phyloP scores from a whole-genome alignment of 2,113 vertebrate species.

The Neoarius graeffei region DNA sequence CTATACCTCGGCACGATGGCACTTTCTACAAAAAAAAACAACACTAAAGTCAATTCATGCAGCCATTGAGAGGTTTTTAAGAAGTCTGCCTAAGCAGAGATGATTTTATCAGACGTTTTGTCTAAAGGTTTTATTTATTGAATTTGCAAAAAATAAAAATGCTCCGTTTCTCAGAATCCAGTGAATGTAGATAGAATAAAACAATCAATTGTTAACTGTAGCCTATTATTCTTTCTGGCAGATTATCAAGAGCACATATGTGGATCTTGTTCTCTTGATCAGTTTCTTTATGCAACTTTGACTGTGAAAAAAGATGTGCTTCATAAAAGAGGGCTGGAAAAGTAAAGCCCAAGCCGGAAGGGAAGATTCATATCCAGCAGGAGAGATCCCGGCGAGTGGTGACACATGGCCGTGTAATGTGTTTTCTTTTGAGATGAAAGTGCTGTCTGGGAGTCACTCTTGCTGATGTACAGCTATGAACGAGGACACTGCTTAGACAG shows the following conservation, averaged over 20 bases:
- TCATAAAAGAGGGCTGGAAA: not conserved
- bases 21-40: too few relatives aligned
- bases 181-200: too few relatives aligned
- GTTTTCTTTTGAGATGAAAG: constrained; percentile 35
- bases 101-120: too few relatives aligned
- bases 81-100: too few relatives aligned
- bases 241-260: not conserved
- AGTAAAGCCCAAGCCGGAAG: not conserved
- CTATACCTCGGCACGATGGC: too few relatives aligned
- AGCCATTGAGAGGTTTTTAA: too few relatives aligned
- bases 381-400: not conserved
- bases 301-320: not conserved
- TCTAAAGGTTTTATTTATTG: too few relatives aligned
- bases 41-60: too few relatives aligned
- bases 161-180: too few relatives aligned
- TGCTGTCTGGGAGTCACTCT: not conserved
- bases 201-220: too few relatives aligned
- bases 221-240: not conserved
- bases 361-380: not conserved
- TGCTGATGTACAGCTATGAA: constrained; percentile 19
- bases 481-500: constrained; percentile 25
- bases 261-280: not conserved
- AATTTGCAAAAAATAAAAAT: too few relatives aligned
- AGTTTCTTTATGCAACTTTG: not conserved
- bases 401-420: not conserved